Conservation (phyloP, 2,113 vertebrate genomes). For the Ptilorrhoa leucosticta region DNA sequence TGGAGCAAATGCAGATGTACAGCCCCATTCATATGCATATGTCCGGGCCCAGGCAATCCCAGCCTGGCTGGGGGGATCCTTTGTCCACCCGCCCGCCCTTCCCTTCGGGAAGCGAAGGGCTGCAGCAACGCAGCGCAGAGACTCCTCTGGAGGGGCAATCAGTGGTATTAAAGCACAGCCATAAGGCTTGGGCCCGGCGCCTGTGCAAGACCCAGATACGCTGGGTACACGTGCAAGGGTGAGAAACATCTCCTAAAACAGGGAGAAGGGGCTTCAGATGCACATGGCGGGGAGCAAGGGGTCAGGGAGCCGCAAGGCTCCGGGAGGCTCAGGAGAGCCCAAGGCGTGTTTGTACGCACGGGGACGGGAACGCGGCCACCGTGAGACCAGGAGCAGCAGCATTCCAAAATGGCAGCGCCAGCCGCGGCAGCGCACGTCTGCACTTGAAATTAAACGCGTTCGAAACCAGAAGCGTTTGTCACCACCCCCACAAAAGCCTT, state of each 20-base stretch:
- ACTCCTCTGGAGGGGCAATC: conserved; percentile 17
- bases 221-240: rapidly evolving
- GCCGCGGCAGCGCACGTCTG: too few relatives aligned
- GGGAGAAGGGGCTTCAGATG: neutral
- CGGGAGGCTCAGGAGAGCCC: rapidly evolving
- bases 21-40: conserved; percentile 22
- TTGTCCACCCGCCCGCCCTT: neutral
- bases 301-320: rapidly evolving
- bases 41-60: neutral
- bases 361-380: rapidly evolving
- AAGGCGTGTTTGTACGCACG: rapidly evolving
- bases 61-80: neutral
- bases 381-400: neutral
- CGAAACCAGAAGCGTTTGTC: neutral
- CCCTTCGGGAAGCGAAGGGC: neutral
- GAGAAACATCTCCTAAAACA: rapidly evolving
- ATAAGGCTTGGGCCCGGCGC: neutral
- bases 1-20: neutral
- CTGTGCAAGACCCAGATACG: rapidly evolving
- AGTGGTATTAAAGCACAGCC: neutral
- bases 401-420: neutral
- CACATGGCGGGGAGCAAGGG: neutral
- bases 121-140: neutral
- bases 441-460: neutral
- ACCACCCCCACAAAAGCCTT: too few relatives aligned